These are phyloP conservation scores for Mastacembelus armatus DNA, from an alignment of 2,797 vertebrate species.

Conservation along the genomic window DNA sequence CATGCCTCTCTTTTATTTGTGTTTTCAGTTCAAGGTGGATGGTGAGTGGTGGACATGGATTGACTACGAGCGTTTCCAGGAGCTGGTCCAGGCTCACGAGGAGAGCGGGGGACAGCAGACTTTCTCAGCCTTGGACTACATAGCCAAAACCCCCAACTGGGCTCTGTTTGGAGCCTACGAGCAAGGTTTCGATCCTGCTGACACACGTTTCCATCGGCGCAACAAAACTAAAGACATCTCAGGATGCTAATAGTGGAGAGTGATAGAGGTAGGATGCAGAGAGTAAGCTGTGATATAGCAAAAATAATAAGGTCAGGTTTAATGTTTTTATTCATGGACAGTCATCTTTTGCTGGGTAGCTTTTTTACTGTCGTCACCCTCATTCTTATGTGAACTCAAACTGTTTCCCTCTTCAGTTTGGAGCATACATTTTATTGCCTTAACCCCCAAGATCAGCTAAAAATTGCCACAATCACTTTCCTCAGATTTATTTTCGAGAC, in stretches of 20 bases:
- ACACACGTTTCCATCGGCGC: conserved; percentile 88
- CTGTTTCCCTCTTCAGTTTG: conserved; percentile 4
- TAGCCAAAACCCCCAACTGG: conserved; percentile 89
- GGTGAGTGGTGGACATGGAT: conserved; percentile 95
- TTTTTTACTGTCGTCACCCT: neutral
- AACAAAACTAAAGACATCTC: conserved; percentile 90
- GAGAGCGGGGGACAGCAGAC: conserved; percentile 74
- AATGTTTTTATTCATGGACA: neutral
- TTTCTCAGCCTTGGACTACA: conserved; percentile 90
- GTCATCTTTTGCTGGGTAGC: neutral
- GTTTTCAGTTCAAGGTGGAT: conserved; percentile 86
- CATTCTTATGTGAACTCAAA: neutral
- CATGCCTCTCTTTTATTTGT: neutral
- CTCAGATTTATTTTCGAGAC: neutral
- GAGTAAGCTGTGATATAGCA: neutral
- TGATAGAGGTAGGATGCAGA: neutral
- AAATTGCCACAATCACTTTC: conserved; percentile 1
- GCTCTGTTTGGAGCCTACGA: conserved; percentile 89
- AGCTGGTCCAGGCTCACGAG: conserved; percentile 81
- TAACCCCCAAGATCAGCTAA: neutral
- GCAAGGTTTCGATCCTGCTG: conserved; percentile 90
- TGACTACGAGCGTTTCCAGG: conserved; percentile 90
- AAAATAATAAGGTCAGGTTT: neutral
- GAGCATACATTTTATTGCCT: conserved; percentile 3
- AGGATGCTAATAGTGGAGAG: conserved; percentile 84